Base-by-base conservation (phyloP, 2,888 invertebrate species). In the Raillietiella orientalis region DNA sequence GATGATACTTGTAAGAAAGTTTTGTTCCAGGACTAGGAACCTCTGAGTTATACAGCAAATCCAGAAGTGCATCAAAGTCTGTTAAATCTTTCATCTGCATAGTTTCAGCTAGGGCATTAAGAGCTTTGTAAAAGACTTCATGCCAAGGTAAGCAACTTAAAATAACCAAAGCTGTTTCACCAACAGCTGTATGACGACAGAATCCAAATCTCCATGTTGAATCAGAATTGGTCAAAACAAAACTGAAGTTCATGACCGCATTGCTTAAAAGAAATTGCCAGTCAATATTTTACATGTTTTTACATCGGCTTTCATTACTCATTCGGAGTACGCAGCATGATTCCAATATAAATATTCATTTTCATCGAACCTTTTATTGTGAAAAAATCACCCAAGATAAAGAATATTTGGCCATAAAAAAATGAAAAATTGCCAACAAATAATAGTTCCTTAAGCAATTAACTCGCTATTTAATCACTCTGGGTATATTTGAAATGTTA, bases 151-250 rank as follows among this genome's bases (percentile, higher is more conserved):
- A 56, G 45, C 67, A 72, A 41, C 87, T 87, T 35, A 71, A 53
- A 35, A 77, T 49, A 24, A 77, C 66, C 43, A 75, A 52, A 30
- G 82, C 72, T 12, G 72, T 70, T 42, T 74, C 65, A 14, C 69
- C 63, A 43, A 70, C 67, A 4, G 84, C 75, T 44, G 87, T 77
- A 46, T 79, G 82, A 14, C 93, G 66, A 46, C 87, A 90, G 50
- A 79, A 93, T 34, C 90, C 90, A 55, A 79, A 96, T 20, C 79
- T 79, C 63, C 79, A 90, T 53, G 79, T 82, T 14, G 84, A 77
- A 44, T 84, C 79, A 37, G 69, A 59, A 37, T 74, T 79, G 14
- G 93, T 96, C 41, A 93, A 53, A 26, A 87, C 90, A 53, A 93
- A 96, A 14, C 87, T 87, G 49, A 84, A 96, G 40, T 79, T 70